These are phyloP conservation scores for Boulengeromyrus knoepffleri DNA, from an alignment of 2,113 vertebrate genomes.

Conservation along the genomic window DNA sequence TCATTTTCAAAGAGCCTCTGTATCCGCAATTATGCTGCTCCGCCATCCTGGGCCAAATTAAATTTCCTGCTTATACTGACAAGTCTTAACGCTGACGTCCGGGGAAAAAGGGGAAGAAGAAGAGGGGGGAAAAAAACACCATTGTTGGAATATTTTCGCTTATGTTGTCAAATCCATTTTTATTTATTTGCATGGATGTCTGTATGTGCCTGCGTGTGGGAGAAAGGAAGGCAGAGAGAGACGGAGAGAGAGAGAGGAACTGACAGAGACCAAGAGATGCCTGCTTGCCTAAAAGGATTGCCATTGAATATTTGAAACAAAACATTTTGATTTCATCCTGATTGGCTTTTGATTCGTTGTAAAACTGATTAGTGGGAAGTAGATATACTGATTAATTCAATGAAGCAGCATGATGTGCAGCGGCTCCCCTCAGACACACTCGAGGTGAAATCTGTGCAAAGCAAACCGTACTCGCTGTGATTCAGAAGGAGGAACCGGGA, in stretches of 20 bases:
- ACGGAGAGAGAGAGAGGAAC: not conserved
- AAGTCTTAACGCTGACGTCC: not conserved
- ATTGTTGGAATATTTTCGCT: not conserved
- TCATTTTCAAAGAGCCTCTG: not conserved
- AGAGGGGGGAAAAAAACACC: not conserved
- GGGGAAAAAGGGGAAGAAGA: not conserved
- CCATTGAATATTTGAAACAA: not conserved
- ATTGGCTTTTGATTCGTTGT: slow-evolving; percentile 1
- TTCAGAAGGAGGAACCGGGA: not conserved
- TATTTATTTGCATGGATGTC: not conserved
- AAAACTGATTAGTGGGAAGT: not conserved
- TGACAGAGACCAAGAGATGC: not conserved
- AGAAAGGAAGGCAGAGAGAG: not conserved
- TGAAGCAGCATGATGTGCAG: not conserved
- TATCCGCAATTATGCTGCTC: not conserved
- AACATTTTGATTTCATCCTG: not conserved
- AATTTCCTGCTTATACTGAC: slow-evolving; percentile 5
- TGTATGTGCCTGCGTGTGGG: not conserved
- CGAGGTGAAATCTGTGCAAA: not conserved
- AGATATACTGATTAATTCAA: not conserved
- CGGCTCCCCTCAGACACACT: not conserved
- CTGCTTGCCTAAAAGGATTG: not conserved
- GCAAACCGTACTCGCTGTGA: not conserved
- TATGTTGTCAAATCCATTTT: slow-evolving; percentile 2
- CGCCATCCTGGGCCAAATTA: not conserved